A percentile compares a stretch with the other conserved stretches of the same genome.
These are phyloP conservation scores for Myotis lucifugus DNA, from an alignment of 2,113 vertebrate genomes.

Conservation along the genomic window DNA sequence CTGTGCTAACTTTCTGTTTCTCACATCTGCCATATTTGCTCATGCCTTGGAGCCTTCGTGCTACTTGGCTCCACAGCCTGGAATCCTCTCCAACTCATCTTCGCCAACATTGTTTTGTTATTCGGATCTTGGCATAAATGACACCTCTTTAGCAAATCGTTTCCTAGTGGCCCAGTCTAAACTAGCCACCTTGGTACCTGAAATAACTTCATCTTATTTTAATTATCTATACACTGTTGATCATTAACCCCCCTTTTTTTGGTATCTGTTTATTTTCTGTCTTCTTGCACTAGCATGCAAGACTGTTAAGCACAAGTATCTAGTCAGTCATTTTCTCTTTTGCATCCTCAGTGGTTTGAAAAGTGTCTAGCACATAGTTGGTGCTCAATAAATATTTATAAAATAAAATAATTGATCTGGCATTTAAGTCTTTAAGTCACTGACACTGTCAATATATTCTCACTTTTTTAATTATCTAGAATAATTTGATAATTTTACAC, in stretches of 20 bases:
- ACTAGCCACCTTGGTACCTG: not conserved
- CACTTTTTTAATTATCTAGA: not conserved
- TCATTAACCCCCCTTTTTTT: not conserved
- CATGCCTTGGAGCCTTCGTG: not conserved
- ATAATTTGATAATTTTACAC: not conserved
- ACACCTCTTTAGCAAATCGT: not conserved
- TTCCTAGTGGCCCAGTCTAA: not conserved
- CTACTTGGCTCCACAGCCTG: not conserved
- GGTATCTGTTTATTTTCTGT: not conserved
- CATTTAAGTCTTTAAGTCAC: not conserved
- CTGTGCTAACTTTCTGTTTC: not conserved
- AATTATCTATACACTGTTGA: not conserved
- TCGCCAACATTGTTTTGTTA: not conserved
- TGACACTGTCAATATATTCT: not conserved
- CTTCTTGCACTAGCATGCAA: not conserved
- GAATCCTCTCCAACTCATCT: not conserved
- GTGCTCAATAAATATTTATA: not conserved
- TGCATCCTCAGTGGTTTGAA: not conserved
- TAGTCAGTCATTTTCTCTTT: not conserved
- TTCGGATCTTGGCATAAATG: slow-evolving; percentile 12
- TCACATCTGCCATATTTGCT: not conserved
- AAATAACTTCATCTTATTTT: not conserved
- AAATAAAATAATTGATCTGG: not conserved
- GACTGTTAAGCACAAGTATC: not conserved
- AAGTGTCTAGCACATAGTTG: not conserved